phyloP scores from a whole-genome alignment of 1,140 invertebrate species.

The Zaprionus ornatus region DNA sequence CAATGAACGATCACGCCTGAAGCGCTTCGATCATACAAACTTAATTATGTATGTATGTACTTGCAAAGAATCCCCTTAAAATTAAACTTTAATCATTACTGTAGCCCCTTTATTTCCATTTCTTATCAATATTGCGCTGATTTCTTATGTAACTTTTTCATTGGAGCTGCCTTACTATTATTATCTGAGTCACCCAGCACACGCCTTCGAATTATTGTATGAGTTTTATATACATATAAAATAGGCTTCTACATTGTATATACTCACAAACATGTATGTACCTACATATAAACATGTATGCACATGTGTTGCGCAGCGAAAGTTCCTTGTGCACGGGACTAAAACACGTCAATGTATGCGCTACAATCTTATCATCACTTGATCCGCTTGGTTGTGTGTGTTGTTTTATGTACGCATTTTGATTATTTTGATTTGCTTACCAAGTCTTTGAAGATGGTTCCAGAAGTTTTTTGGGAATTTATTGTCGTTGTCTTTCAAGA shows the following conservation, averaged over 20 bases:
- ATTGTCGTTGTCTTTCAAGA: conserved; percentile 29
- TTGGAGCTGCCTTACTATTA: conserved; percentile 20
- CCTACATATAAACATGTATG: background rate
- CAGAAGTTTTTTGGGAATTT: conserved; percentile 43
- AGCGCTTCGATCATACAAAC: background rate
- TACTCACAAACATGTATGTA: background rate
- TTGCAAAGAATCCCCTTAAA: background rate
- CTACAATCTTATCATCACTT: conserved; percentile 51
- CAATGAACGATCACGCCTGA: background rate
- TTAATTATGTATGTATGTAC: background rate
- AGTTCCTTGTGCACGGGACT: conserved; percentile 20
- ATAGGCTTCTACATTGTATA: background rate
- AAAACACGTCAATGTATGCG: conserved; percentile 17
- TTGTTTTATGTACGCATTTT: conserved; percentile 40
- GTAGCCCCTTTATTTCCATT: background rate
- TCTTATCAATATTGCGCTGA: conserved; percentile 27
- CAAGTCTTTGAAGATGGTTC: conserved; percentile 44
- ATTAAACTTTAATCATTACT: background rate
- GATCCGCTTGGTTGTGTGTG: conserved; percentile 1
- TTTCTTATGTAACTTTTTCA: conserved; percentile 57
- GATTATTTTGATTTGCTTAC: conserved; percentile 54
- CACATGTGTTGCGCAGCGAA: conserved; percentile 48
- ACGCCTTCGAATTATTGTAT: conserved; percentile 48
- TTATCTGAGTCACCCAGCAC: conserved; percentile 62
- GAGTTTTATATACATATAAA: too few relatives aligned